Percentiles rank a stretch among this genome's conserved stretches.
Evolutionary conservation across 2,797 vertebrate genomes (phyloP).

Genomic region (Huso huso): DNA sequence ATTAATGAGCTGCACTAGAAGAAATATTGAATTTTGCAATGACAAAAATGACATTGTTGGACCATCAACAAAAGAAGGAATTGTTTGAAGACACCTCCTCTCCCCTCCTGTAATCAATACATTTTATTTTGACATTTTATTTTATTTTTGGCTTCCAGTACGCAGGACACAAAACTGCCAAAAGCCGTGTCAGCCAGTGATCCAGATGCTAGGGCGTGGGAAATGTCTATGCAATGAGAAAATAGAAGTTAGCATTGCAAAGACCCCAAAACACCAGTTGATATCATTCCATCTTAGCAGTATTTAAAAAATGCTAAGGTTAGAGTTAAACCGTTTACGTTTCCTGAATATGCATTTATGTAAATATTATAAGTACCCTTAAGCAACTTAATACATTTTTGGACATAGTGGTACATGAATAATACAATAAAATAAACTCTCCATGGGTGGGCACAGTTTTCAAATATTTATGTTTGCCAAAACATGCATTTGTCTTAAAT

Average conservation of each 20-base stretch:
- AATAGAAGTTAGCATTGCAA: constrained; percentile 14
- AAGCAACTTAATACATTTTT: neutral
- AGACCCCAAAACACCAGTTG: neutral
- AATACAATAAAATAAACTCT: neutral
- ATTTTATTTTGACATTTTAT: constrained; percentile 18
- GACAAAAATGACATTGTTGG: no score
- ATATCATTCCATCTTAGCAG: constrained; percentile 1
- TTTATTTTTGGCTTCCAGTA: constrained; percentile 16
- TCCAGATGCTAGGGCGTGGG: constrained; percentile 29
- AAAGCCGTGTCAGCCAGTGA: constrained; percentile 23
- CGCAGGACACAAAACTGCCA: constrained; percentile 18
- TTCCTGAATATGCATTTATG: neutral
- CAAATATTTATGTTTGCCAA: constrained; percentile 4
- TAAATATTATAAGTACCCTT: neutral
- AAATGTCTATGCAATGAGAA: constrained; percentile 26
- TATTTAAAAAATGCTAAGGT: constrained; percentile 3
- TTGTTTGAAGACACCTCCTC: neutral
- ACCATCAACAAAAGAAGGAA: no score
- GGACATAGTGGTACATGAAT: neutral
- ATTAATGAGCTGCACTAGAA: no score
- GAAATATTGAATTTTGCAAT: no score
- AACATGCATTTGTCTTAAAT: no score
- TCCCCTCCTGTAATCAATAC: constrained; percentile 4
- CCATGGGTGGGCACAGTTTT: constrained; percentile 2
- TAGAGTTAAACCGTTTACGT: neutral